Evolutionary conservation across 2,797 vertebrate genomes (phyloP).

Genomic region (Choloepus didactylus): DNA sequence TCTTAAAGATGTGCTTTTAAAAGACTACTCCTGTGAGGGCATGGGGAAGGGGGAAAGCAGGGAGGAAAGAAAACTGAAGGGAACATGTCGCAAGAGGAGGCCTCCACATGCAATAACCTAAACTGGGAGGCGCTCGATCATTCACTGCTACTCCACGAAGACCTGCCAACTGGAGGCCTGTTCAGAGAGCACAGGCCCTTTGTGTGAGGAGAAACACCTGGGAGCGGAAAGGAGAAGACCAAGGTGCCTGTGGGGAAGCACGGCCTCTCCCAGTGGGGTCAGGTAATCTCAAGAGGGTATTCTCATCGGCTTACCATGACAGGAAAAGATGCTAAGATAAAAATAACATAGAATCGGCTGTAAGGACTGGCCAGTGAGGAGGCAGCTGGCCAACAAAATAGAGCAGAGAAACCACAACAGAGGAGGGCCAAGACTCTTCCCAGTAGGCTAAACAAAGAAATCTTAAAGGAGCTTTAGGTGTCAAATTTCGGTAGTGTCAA

Average conservation of each 20-base stretch:
- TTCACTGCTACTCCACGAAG: accelerated
- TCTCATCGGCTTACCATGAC: no score
- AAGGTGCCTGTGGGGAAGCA: accelerated
- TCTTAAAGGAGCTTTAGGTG: background rate
- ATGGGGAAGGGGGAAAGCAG: background rate
- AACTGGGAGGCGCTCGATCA: accelerated
- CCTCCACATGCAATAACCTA: no score
- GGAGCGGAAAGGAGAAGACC: accelerated
- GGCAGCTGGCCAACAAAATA: accelerated
- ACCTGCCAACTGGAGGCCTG: accelerated
- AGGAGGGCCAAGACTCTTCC: background rate
- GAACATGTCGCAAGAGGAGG: background rate
- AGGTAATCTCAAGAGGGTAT: background rate
- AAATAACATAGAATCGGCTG: accelerated
- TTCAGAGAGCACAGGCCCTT: background rate
- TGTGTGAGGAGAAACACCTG: background rate
- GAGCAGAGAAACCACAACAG: background rate
- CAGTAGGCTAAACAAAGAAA: background rate
- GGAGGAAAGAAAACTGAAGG: background rate
- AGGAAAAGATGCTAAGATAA: background rate
- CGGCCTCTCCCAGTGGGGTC: background rate
- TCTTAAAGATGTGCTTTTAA: conserved; percentile 46
- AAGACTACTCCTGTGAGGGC: conserved; percentile 34
- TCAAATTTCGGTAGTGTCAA: background rate
- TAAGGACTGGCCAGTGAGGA: background rate